A percentile compares a stretch with the other conserved stretches of the same genome.
Evolutionary conservation across 2,888 invertebrate species (phyloP).

Genomic region (Chrysina gloriosa): DNA sequence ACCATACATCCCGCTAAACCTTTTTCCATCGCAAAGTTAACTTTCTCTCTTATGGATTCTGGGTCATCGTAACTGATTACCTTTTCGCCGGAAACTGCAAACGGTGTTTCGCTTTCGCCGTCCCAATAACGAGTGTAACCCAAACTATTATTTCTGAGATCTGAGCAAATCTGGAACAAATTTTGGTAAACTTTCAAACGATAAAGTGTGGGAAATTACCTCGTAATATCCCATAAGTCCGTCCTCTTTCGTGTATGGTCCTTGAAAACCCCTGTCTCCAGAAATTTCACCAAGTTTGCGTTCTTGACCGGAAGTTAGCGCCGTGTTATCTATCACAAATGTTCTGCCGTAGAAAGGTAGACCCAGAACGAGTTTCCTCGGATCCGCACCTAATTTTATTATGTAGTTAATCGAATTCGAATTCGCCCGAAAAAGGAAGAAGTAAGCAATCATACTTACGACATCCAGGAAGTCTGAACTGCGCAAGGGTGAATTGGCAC

Average conservation of each 20-base stretch:
- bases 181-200: background rate
- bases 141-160: conserved; percentile 67
- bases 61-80: conserved; percentile 84
- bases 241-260: conserved; percentile 81
- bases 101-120: conserved; percentile 72
- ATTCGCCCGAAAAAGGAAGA: conserved; percentile 68
- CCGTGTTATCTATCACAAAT: conserved; percentile 70
- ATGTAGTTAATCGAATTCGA: conserved; percentile 81
- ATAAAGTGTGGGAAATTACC: conserved; percentile 66
- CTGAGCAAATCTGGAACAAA: conserved; percentile 72
- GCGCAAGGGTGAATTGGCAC: conserved; percentile 82
- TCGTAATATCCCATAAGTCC: conserved; percentile 93
- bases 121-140: conserved; percentile 80
- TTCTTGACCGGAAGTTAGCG: conserved; percentile 48
- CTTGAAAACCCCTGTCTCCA: conserved; percentile 75
- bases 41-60: conserved; percentile 80
- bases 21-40: conserved; percentile 64
- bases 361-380: conserved; percentile 83
- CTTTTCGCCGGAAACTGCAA: conserved; percentile 71
- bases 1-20: no score
- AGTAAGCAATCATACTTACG: conserved; percentile 66
- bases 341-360: conserved; percentile 87
- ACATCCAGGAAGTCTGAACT: conserved; percentile 74
- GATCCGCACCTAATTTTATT: conserved; percentile 77
- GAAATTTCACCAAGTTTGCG: conserved; percentile 69